Conservation (phyloP, 2,888 invertebrate species). For the Ophion costatus region DNA sequence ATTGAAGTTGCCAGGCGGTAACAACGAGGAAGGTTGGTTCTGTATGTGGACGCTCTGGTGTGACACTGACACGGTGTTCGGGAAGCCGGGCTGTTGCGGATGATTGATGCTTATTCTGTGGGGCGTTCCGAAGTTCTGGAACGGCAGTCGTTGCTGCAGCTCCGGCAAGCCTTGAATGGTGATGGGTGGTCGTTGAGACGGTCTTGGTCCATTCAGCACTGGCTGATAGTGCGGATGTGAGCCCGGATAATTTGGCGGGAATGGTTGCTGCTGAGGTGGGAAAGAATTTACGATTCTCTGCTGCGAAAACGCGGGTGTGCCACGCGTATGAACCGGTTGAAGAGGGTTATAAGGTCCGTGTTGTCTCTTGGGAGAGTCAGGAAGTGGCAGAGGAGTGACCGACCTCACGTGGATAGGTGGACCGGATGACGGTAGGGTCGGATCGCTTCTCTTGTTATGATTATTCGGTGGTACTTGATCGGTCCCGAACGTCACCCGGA, state of each 20-base stretch:
- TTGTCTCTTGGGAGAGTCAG: slow-evolving; percentile 80
- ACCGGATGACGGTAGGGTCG: slow-evolving; percentile 75
- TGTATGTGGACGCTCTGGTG: slow-evolving; percentile 78
- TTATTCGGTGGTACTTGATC: slow-evolving; percentile 84
- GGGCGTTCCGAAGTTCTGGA: slow-evolving; percentile 79
- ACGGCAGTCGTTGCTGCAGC: slow-evolving; percentile 78
- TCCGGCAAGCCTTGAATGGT: slow-evolving; percentile 81
- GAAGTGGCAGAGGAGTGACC: slow-evolving; percentile 70
- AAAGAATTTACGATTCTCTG: slow-evolving; percentile 81
- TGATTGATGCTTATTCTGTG: slow-evolving; percentile 82
- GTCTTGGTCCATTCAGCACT: slow-evolving; percentile 65
- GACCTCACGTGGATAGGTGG: slow-evolving; percentile 77
- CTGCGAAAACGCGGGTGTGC: slow-evolving; percentile 81
- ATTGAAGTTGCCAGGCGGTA: slow-evolving; percentile 68
- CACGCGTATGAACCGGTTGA: slow-evolving; percentile 75
- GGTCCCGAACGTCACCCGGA: slow-evolving; percentile 92
- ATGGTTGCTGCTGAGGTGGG: slow-evolving; percentile 81
- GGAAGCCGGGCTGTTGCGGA: slow-evolving; percentile 77
- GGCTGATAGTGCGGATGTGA: slow-evolving; percentile 69
- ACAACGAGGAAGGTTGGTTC: slow-evolving; percentile 69
- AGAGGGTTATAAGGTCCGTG: slow-evolving; percentile 80
- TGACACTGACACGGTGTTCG: slow-evolving; percentile 74
- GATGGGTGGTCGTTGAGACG: slow-evolving; percentile 77
- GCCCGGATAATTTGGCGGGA: slow-evolving; percentile 69
- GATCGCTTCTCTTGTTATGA: slow-evolving; percentile 80